A percentile compares a stretch with the other conserved stretches of the same genome.
Conservation (phyloP, 2,888 invertebrate genomes). For the Drosophila anceps region DNA sequence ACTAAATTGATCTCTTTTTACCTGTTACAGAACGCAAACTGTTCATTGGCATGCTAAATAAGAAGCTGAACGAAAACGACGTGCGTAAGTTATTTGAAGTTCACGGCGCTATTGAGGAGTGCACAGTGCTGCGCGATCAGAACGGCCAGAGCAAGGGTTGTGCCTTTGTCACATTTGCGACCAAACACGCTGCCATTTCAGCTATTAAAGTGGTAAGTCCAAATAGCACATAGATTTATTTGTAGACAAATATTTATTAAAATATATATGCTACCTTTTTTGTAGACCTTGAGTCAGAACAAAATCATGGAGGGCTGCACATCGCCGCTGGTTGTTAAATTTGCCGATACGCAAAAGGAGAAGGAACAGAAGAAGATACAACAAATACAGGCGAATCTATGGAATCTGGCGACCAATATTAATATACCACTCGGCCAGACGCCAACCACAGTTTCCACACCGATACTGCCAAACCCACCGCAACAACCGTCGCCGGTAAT, state of each 20-base stretch:
- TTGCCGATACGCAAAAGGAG: slow-evolving; percentile 99
- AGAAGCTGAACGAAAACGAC: slow-evolving; percentile 97
- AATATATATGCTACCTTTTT: background rate
- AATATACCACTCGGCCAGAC: slow-evolving; percentile 86
- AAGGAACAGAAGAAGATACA: slow-evolving; percentile 98
- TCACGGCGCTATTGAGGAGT: slow-evolving; percentile 98
- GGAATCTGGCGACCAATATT: slow-evolving; percentile 90
- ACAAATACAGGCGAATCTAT: slow-evolving; percentile 96
- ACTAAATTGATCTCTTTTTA: too few relatives aligned
- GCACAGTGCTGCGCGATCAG: slow-evolving; percentile 97
- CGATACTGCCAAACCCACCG: slow-evolving; percentile 85
- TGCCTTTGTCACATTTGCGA: slow-evolving; percentile 99
- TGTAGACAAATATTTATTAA: background rate
- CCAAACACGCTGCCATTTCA: slow-evolving; percentile 98
- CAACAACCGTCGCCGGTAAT: slow-evolving; percentile 85
- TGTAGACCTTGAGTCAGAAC: slow-evolving; percentile 95
- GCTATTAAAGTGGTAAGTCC: slow-evolving; percentile 93
- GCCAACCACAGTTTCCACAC: slow-evolving; percentile 86
- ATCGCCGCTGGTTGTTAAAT: slow-evolving; percentile 98
- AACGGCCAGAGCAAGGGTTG: slow-evolving; percentile 99
- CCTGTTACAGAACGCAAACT: slow-evolving; percentile 94
- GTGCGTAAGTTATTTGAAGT: slow-evolving; percentile 96
- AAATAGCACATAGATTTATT: rapidly evolving
- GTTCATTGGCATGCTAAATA: slow-evolving; percentile 99
- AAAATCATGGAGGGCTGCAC: slow-evolving; percentile 99